Base-by-base conservation (phyloP, 1,140 invertebrate species). In the Cotesia vestalis region DNA sequence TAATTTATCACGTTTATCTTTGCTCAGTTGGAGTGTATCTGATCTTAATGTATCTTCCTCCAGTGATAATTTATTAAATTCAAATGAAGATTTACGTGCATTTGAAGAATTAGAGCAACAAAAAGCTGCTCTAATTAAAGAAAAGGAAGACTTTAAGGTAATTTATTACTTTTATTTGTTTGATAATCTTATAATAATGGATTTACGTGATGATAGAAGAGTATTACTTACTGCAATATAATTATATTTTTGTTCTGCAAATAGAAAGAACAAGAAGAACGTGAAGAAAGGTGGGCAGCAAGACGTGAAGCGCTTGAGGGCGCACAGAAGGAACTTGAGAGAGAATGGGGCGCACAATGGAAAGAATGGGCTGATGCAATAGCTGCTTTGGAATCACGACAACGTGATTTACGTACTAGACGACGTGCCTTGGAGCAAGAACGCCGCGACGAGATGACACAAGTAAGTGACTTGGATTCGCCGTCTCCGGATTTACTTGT, bases 11-110 rank as follows among this genome's bases (percentile, higher is more conserved):
- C 88, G 94, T 27, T 87, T 95, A n/a, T 96, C 94, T 17, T 88
- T 96, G 51, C 89, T 96, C 6, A 94, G 93, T 79, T 93, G 92
- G 89, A 95, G 94, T 69, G 91, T 93, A 73, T 92, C 92, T 38
- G 94, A 95, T 85, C 87, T 95, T 51, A 93, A 93, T n/a, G 90
- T 90, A 20, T 86, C 85, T 2, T 83, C 81, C 8, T 95, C 92
- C 63, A 91, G 89, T 62, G 93, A 94, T 81, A 94, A 93, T 85
- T 84, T 91, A 52, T 84, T 86, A 66, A 87, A 85, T 75, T 88
- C 83, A 8, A 85, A 82, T 75, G 82, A 88, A 66, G 86, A 88
- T 57, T 77, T 87, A 4, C 76, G 85, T 4, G 83, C 84, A 4
- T 70, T 85, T 14, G 86, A 87, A 59, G 86, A 88, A 74, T 72